Conservation (phyloP, 2,888 invertebrate species). For the Macropis europaea region DNA sequence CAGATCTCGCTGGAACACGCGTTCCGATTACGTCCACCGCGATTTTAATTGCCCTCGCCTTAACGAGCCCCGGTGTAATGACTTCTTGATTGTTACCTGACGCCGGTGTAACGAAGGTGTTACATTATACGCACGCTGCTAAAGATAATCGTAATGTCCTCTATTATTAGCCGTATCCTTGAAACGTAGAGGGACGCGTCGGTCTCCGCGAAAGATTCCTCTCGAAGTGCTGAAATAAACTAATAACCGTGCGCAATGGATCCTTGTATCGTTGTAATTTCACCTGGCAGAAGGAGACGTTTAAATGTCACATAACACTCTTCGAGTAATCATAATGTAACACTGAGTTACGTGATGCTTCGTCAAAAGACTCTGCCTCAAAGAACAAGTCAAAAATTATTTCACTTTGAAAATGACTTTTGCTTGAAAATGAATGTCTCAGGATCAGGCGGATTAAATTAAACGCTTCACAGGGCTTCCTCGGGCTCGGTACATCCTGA, state of each 20-base stretch:
- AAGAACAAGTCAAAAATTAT: no score
- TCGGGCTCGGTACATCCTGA: no score
- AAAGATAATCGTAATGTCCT: constrained; percentile 21
- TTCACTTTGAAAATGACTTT: no score
- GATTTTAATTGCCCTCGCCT: constrained; percentile 23
- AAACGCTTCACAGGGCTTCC: no score
- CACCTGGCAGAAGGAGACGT: not conserved
- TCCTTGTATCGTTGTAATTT: constrained; percentile 14
- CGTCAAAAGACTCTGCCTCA: no score
- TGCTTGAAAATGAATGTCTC: no score
- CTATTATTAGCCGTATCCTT: constrained; percentile 38
- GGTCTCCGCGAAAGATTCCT: constrained; percentile 9
- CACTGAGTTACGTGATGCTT: not conserved
- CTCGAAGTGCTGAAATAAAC: constrained; percentile 7
- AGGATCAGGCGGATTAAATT: no score
- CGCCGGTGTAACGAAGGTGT: constrained; percentile 28
- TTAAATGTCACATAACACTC: constrained; percentile 30
- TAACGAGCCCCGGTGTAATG: constrained; percentile 10
- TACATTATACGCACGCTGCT: constrained; percentile 10
- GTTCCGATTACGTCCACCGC: not conserved
- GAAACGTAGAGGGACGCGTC: constrained; percentile 19
- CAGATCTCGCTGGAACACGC: not conserved
- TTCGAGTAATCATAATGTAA: constrained; percentile 1
- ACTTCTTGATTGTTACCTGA: constrained; percentile 23
- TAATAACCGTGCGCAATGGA: constrained; percentile 2